Evolutionary conservation across 2,888 invertebrate genomes (phyloP), one percentile per base, ranked within the genome.

Genomic region (Mesorhabditis belari): DNA sequence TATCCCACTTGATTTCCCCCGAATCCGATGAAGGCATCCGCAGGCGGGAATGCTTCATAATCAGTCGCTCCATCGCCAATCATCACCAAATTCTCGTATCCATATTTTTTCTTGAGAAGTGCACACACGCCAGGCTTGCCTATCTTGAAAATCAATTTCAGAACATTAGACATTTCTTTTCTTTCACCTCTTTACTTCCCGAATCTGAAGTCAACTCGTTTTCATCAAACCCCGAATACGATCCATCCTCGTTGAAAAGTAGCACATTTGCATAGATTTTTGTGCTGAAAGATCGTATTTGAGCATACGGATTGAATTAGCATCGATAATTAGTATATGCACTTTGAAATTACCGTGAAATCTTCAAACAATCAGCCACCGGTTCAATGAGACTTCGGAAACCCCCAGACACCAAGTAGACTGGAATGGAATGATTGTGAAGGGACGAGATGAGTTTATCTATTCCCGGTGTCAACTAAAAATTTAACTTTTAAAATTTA

Each of bases 61-160:
- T 98, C 98, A 0, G 96, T 98, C 52, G 89, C 91, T 28, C 98
- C 98, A 83, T 98, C 98, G 0, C 98, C 98, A 63, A 98, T 87
- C 86, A 95, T 89, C 24, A 95, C 87, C 23, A 96, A 84, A 17
- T 62, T 67, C 29, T 66, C 64, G 56, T 70, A 72, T 3, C 66
- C 64, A 55, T 58, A 68, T 35, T 62, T 64, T 59, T 88, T 86
- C 82, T 91, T 92, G 70, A 96, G 85, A 71, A 87, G 82, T 56
- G 87, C 83, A 63, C 93, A 88, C 4, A 94, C 94, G 74, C 88
- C 87, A 0, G 88, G 89, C 83, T 98, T 98, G 55, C 96, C 98
- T 35, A 74, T 70, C 67, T 73, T 59, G 52, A 67, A 62, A 25
- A n/a, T n/a, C n/a, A n/a, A n/a, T n/a, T n/a, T n/a, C n/a, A n/a